Conservation (phyloP, 2,797 vertebrate genomes). For the Peromyscus aztecus region DNA sequence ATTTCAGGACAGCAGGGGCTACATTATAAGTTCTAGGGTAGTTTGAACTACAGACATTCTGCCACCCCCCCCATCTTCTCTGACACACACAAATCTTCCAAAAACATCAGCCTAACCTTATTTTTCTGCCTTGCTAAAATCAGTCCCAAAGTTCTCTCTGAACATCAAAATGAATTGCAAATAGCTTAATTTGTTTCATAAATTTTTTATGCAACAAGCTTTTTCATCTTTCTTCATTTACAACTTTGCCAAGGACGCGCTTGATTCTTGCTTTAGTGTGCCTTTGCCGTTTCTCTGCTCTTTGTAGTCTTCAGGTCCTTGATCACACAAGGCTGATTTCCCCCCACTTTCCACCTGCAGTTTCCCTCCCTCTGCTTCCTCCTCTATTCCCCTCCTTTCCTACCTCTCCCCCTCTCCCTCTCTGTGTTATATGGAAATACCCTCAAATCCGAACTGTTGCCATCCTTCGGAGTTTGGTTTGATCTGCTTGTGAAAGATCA, state of each 20-base stretch:
- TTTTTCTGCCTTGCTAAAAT: neutral
- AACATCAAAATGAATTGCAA: neutral
- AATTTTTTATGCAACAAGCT: neutral
- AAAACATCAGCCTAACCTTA: neutral
- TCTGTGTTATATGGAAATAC: neutral
- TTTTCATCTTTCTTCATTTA: neutral
- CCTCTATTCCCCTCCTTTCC: neutral
- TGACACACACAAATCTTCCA: neutral
- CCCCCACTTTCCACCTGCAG: neutral
- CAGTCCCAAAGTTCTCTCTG: neutral
- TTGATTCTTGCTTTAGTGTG: neutral
- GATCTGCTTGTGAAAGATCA: neutral
- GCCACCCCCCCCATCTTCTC: too few species aligned
- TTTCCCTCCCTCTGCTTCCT: neutral
- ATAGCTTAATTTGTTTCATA: neutral
- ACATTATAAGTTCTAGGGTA: neutral
- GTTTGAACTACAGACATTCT: neutral
- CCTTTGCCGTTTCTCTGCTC: neutral
- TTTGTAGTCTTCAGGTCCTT: neutral
- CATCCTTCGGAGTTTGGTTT: neutral
- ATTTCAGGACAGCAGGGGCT: neutral
- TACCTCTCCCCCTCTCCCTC: neutral
- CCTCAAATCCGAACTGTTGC: neutral
- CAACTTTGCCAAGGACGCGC: neutral
- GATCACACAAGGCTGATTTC: neutral